Evolutionary conservation across 2,113 vertebrate species (phyloP).

Genomic region (Chaetodon auriga): DNA sequence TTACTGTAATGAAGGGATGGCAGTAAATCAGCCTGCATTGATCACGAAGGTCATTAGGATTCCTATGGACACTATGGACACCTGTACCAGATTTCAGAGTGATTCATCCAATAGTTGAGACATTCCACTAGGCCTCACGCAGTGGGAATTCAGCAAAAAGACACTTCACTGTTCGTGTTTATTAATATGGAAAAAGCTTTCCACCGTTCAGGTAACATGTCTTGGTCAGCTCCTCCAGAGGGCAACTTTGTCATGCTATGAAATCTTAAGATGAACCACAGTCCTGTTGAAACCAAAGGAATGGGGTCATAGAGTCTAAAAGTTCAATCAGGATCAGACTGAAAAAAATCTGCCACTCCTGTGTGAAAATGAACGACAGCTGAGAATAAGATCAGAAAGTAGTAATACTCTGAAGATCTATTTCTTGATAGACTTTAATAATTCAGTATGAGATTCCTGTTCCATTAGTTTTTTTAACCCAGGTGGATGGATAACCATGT

Average conservation of each 20-base stretch:
- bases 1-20: neutral
- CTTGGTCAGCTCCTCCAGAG: neutral
- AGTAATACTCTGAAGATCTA: constrained; percentile 25
- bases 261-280: neutral
- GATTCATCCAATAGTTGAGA: neutral
- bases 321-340: neutral
- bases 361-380: neutral
- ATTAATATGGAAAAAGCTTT: neutral
- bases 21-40: neutral
- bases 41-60: neutral
- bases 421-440: constrained; percentile 5
- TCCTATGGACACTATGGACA: neutral
- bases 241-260: neutral
- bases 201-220: too few relatives aligned
- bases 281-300: neutral
- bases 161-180: too few relatives aligned
- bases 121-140: neutral
- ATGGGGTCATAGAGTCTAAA: neutral
- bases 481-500: constrained; percentile 11
- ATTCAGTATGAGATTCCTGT: neutral
- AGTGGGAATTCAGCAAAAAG: neutral
- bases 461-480: neutral
- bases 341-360: neutral
- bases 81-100: too few relatives aligned
- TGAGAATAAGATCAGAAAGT: constrained; percentile 37